These are phyloP conservation scores for Chirona hameri DNA, from an alignment of 2,888 invertebrate species.

Conservation along the genomic window DNA sequence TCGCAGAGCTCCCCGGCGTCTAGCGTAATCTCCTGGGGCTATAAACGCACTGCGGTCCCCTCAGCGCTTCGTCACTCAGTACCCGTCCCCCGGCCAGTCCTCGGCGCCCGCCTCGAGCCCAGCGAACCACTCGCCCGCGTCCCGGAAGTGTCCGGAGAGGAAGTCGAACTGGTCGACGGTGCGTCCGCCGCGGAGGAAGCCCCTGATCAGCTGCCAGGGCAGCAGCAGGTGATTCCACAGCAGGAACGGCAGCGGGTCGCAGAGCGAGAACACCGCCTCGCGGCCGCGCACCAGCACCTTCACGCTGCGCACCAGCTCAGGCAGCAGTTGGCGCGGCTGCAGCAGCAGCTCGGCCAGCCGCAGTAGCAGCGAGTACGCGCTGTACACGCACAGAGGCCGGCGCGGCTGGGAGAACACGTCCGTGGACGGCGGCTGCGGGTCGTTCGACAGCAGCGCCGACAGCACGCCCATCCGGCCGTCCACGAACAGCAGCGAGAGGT, in stretches of 20 bases:
- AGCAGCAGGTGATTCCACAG: constrained; percentile 23
- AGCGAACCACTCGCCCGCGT: background rate
- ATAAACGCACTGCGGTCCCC: too few species aligned
- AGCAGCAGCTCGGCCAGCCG: background rate
- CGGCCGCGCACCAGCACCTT: constrained; percentile 23
- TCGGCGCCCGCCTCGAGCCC: background rate
- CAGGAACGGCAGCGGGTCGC: constrained; percentile 28
- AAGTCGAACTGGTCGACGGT: background rate
- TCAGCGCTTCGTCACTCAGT: too few species aligned
- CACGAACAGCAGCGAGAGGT: constrained; percentile 12
- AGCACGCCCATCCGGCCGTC: constrained; percentile 23
- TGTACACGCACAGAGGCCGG: constrained; percentile 27
- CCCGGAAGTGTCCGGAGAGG: background rate
- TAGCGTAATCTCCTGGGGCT: too few species aligned
- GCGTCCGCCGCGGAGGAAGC: background rate
- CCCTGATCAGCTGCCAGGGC: background rate
- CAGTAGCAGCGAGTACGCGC: constrained; percentile 5
- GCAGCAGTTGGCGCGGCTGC: background rate
- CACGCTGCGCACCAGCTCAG: background rate
- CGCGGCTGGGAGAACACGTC: background rate
- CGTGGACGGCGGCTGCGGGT: too few species aligned
- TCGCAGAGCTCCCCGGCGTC: too few species aligned
- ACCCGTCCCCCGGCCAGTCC: background rate
- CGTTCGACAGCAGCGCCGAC: background rate
- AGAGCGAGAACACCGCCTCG: constrained; percentile 23